Evolutionary conservation across 2,888 invertebrate genomes (phyloP), one percentile per base, ranked within the genome.

Genomic region (Volucella bombylans): DNA sequence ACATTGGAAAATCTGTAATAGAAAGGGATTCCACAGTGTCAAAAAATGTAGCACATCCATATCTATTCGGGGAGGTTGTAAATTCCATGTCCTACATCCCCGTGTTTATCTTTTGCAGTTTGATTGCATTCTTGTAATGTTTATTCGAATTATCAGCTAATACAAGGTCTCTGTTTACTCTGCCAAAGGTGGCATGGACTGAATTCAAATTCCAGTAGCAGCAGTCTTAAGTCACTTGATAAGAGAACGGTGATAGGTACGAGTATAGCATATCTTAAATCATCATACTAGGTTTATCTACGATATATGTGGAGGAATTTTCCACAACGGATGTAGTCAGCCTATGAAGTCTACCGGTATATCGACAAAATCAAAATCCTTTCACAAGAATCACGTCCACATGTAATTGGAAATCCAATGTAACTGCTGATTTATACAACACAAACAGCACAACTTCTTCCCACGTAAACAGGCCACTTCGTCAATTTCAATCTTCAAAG

Each of bases 401-500:
- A 55, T 38, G 61, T 11, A 14, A 45, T 23, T 12, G 43, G 9
- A 43, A 43, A 18, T n/a, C 9, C 18, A 10, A 15, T 45, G 12
- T 45, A n/a, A 47, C n/a, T 47, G 47, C n/a, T 14, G 45, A 1
- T 47, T 31, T 39, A 39, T 12, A 31, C 6, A 31, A 31, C 31
- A 4, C 18, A 2, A 23, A 23, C 18, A 2, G 3, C 2, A 23
- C 3, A 23, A 23, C 31, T 31, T 31, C 54, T 55, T 49, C 23
- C 39, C 23, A 69, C 41, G 15, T 55, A 31, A 49, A 45, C 39
- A 41, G 18, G 8, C 74, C 79, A 83, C 73, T 83, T 74, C 11
- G 68, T 85, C 80, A 80, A 80, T 62, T 80, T 71, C 76, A 85
- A 67, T 80, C 71, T 54, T 76, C 71, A 45, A 80, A 76, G 45